phyloP scores from a whole-genome alignment of 1,140 invertebrate genomes.

The Pissodes strobi region DNA sequence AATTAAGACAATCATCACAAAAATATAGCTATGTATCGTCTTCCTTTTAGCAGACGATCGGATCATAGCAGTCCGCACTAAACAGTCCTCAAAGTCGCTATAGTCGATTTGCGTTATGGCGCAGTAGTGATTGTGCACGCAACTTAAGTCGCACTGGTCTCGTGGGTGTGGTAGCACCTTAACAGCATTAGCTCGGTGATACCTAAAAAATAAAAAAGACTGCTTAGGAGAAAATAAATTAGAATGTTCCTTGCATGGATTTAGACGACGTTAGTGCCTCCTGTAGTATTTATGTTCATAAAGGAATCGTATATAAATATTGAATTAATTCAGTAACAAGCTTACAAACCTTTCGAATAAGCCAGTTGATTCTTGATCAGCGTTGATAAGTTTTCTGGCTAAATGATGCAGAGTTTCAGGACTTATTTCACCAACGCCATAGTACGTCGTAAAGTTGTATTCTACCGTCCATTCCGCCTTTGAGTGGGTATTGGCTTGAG shows the following conservation, averaged over 20 bases:
- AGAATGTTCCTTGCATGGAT: too few relatives aligned
- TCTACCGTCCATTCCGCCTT: constrained; percentile 75
- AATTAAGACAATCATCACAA: too few relatives aligned
- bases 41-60: not conserved
- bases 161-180: constrained; percentile 58
- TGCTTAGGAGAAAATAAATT: too few relatives aligned
- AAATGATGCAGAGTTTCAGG: constrained; percentile 73
- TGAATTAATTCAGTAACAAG: too few relatives aligned
- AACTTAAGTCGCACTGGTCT: constrained; percentile 66
- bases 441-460: constrained; percentile 80
- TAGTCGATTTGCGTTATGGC: constrained; percentile 79
- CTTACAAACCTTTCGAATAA: too few relatives aligned
- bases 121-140: constrained; percentile 79
- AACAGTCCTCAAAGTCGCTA: constrained; percentile 71
- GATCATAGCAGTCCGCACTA: constrained; percentile 50
- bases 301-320: too few relatives aligned
- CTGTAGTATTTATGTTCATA: not conserved
- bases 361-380: constrained; percentile 64
- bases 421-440: constrained; percentile 68
- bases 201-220: constrained; percentile 62
- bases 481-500: constrained; percentile 68
- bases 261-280: too few relatives aligned
- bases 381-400: constrained; percentile 72
- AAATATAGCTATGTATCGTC: too few relatives aligned
- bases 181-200: constrained; percentile 74